These are phyloP conservation scores for Tangara arthus DNA, from an alignment of 2,797 vertebrate genomes.

Conservation along the genomic window DNA sequence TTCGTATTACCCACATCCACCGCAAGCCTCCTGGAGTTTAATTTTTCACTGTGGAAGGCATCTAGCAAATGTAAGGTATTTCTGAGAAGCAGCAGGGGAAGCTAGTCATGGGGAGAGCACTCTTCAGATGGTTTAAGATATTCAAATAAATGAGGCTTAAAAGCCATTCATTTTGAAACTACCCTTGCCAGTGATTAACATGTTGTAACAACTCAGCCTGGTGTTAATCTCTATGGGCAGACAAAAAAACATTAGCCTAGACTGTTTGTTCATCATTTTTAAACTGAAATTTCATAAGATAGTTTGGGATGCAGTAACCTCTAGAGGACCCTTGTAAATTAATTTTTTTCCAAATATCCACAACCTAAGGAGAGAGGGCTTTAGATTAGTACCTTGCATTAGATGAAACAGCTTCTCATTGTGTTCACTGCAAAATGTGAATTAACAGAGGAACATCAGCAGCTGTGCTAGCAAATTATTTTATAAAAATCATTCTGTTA, in stretches of 20 bases:
- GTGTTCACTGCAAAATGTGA: background rate
- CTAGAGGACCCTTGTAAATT: background rate
- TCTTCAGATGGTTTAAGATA: background rate
- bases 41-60: background rate
- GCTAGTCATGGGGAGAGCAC: background rate
- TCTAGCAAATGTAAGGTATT: background rate
- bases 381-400: background rate
- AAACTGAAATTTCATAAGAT: constrained; percentile 24
- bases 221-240: background rate
- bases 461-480: background rate
- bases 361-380: background rate
- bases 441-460: background rate
- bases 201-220: background rate
- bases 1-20: background rate
- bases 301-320: background rate
- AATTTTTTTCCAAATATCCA: background rate
- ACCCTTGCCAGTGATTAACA: constrained; percentile 12
- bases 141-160: constrained; percentile 19
- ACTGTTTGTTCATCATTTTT: constrained; percentile 17
- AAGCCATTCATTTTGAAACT: constrained; percentile 13
- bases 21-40: background rate
- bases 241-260: constrained; percentile 2
- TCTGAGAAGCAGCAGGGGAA: background rate
- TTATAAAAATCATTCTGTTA: background rate
- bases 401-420: background rate